Evolutionary conservation across 2,888 invertebrate genomes (phyloP), one percentile per base, ranked within the genome.

Genomic region (Drosophila ustulata): DNA sequence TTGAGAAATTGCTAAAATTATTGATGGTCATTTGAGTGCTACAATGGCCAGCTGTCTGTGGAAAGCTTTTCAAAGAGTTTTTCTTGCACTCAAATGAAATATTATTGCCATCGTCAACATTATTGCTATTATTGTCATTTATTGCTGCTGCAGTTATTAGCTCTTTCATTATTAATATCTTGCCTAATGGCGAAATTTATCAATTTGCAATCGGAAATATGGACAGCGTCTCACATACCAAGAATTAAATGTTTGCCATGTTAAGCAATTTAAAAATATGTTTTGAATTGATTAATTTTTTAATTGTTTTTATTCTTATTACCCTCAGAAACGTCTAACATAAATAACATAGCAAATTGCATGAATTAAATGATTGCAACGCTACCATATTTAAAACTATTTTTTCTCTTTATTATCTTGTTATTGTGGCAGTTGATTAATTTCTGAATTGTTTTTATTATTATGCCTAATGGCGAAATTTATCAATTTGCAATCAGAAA

Each of bases 1-100:
- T 26, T 23, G 45, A 26, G 8, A 51, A 23, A 71, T 63, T 67
- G 72, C n/a, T 25, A 37, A 76, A 43, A 49, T 39, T 23, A 73
- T 58, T 73, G 52, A 23, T 53, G 73, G 25, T 13, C 32, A 23
- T 50, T 43, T 26, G 13, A 49, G 23, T 41, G 39, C 11, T 25
- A 13, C 47, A 37, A 41, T 28, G 34, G n/a, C 13, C n/a, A 9
- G 47, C 32, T 25, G 25, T 1, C 41, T 32, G 32, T n/a, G 28
- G 26, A 37, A 32, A 51, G 41, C 30, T 7, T 3, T 5, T 3
- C 25, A 30, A 30, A 30, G 18, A 39, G 11, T n/a, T 39, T 58
- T 30, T 47, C 25, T 30, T 30, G 30, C 32, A 32, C n/a, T n/a
- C 2, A 13, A 26, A 3, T 41, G 1, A 18, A 7, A 18, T 18